phyloP scores from a whole-genome alignment of 2,888 invertebrate species.

The Lydus trimaculatus region DNA sequence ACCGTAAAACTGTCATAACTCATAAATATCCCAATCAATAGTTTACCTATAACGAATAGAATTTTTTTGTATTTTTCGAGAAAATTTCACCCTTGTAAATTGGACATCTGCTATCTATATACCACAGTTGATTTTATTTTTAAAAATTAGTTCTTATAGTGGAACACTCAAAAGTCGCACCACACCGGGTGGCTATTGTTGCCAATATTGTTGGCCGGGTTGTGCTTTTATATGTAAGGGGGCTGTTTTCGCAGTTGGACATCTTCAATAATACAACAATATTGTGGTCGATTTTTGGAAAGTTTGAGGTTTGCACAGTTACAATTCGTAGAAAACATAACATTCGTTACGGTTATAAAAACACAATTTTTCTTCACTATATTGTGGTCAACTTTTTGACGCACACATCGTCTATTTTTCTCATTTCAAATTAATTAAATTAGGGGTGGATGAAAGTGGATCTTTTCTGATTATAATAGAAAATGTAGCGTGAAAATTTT shows the following conservation, averaged over 20 bases:
- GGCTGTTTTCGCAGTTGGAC: slow-evolving; percentile 59
- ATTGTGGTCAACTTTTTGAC: too few relatives aligned
- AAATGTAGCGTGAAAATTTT: slow-evolving; percentile 39
- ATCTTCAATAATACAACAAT: slow-evolving; percentile 29
- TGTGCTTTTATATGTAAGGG: slow-evolving; percentile 52
- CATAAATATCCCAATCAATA: slow-evolving; percentile 38
- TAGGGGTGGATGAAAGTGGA: not conserved
- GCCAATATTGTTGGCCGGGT: slow-evolving; percentile 47
- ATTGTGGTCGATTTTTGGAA: not conserved
- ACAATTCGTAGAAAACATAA: not conserved
- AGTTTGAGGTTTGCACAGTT: not conserved
- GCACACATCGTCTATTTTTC: too few relatives aligned
- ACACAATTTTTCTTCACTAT: not conserved
- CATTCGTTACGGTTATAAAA: slow-evolving; percentile 9
- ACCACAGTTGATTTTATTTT: not conserved
- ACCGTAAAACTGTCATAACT: slow-evolving; percentile 45
- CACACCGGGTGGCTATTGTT: slow-evolving; percentile 50
- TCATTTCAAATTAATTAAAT: not conserved
- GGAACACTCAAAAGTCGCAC: not conserved
- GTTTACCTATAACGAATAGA: not conserved
- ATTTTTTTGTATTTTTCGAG: not conserved
- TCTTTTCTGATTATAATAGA: slow-evolving; percentile 21
- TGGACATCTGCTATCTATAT: not conserved
- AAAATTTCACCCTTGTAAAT: not conserved
- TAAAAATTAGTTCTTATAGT: not conserved